Conservation (phyloP, 2,888 invertebrate species). For the Caradrina clavipalpis region DNA sequence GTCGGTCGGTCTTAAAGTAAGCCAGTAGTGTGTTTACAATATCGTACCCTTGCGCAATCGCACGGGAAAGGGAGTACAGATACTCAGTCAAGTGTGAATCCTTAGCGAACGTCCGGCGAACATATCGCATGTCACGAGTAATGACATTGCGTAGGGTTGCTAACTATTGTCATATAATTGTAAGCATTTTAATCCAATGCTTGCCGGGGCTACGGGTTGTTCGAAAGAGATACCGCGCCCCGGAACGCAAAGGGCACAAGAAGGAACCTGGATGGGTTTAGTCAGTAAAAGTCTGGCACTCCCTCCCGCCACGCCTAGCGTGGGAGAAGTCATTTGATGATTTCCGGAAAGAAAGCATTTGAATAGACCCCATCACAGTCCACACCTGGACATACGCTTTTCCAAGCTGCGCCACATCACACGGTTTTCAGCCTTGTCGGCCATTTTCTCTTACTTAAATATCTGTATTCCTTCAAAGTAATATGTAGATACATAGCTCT, state of each 20-base stretch:
- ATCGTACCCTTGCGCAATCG: constrained; percentile 32
- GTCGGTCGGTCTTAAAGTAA: constrained; percentile 21
- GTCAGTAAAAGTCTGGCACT: no score
- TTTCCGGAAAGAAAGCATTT: no score
- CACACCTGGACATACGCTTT: background rate
- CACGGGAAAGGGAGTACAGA: constrained; percentile 40
- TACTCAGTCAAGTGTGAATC: constrained; percentile 51
- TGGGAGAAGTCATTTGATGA: no score
- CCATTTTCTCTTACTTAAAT: no score
- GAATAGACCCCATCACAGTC: background rate
- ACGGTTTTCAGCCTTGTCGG: background rate
- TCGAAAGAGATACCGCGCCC: no score
- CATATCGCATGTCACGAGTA: constrained; percentile 44
- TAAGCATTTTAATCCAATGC: no score
- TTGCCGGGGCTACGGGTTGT: no score
- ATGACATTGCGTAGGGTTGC: background rate
- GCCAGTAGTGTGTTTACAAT: constrained; percentile 19
- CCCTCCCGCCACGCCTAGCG: no score
- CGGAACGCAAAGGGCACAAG: no score
- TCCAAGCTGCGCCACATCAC: background rate
- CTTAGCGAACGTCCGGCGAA: constrained; percentile 21
- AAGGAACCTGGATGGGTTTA: no score
- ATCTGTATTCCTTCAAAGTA: no score
- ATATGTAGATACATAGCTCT: no score
- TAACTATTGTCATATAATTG: background rate